Evolutionary conservation across 2,797 vertebrate species (phyloP), one percentile per base, ranked within the genome.

Genomic region (Mus minutoides): DNA sequence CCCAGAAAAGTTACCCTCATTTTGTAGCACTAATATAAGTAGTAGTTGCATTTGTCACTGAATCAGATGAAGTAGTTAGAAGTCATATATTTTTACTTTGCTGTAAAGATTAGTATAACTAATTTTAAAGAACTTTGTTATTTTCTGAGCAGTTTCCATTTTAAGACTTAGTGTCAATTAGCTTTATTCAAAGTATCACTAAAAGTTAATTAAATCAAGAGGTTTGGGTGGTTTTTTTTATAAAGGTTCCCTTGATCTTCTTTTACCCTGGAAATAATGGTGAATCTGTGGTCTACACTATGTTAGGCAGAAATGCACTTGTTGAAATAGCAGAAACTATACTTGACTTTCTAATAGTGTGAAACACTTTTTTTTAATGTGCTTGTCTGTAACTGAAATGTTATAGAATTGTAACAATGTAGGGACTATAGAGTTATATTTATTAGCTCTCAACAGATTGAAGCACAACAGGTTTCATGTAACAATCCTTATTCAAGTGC

Each of bases 401-500:
- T 97, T 97, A 94, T 96, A 97, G 96, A 97, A 96, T 92, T 97
- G 94, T 98, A 98, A 97, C 88, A 95, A 92, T 93, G 77, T 98
- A 97, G 94, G 90, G 92, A 97, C 89, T 97, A 95, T 97, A 97
- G 92, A 96, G 90, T 96, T 97, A 82, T 96, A 97, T 97, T 91
- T 97, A 95, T 97, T 97, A 97, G 97, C 97, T 97, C 96, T 98
- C 60, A 94, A 97, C 97, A 97, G 94, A 96, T n/a, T 88, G 97
- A 98, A 98, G 98, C 98, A 98, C 98, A 98, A 97, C 92, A 83
- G 60, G 97, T 96, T 97, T 94, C 95, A 96, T 91, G 79, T 97
- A 95, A 96, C 84, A 92, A 69, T 96, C 90, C 88, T 94, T 97
- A 97, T 96, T 49, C 79, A 95, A 97, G 97, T 98, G 97, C 97